Evolutionary conservation across 2,888 invertebrate genomes (phyloP).

Genomic region (Oligia strigilis): DNA sequence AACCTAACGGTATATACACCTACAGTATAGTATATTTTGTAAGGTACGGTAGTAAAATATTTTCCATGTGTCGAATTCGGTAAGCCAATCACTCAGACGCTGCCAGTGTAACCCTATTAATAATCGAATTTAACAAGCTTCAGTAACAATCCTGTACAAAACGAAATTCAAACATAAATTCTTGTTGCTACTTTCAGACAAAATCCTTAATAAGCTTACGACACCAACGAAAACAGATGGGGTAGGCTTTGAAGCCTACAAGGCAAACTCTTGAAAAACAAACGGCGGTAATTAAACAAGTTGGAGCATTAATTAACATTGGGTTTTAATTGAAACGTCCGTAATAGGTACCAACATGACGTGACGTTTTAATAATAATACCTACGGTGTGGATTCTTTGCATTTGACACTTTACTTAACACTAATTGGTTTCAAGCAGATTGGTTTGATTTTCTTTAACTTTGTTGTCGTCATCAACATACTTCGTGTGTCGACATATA

Average conservation of each 20-base stretch:
- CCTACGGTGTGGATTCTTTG: background rate
- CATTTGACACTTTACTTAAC: background rate
- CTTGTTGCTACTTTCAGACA: constrained; percentile 38
- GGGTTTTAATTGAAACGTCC: constrained; percentile 56
- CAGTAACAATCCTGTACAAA: constrained; percentile 4
- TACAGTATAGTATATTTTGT: background rate
- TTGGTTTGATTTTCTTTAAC: background rate
- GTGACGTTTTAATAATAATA: background rate
- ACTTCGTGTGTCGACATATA: background rate
- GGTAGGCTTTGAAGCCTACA: constrained; percentile 41
- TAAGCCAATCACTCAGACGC: constrained; percentile 32
- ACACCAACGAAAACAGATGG: constrained; percentile 56
- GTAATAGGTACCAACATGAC: constrained; percentile 7
- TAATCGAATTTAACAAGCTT: constrained; percentile 24
- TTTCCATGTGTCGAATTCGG: background rate
- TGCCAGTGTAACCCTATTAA: constrained; percentile 7
- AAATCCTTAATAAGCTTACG: constrained; percentile 56
- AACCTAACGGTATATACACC: no score
- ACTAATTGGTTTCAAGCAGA: background rate
- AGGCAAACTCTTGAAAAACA: constrained; percentile 54
- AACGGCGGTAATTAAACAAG: constrained; percentile 60
- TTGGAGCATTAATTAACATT: constrained; percentile 52
- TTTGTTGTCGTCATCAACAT: background rate
- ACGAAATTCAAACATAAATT: constrained; percentile 55
- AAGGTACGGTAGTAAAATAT: background rate